Base-by-base conservation (phyloP, 2,888 invertebrate species). In the Saturnia pavonia region DNA sequence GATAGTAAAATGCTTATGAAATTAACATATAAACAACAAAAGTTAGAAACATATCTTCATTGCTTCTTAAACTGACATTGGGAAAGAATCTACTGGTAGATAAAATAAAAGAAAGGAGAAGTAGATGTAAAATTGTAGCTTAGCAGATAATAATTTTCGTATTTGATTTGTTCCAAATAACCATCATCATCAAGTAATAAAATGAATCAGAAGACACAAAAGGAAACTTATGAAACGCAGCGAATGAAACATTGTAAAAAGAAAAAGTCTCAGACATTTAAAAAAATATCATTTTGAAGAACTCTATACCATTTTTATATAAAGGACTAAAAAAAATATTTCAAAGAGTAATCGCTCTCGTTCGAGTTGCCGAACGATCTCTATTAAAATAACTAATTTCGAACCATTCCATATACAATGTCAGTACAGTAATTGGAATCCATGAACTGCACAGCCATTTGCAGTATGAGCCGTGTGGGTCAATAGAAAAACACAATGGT, bases 401-500 rank as follows among this genome's bases (percentile, higher is more conserved):
- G 78, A 14, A 40, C 80, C 74, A 84, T 85, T 82, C 77, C 82
- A 85, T 84, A 86, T 84, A 87, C 88, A 85, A 83, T 83, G 84
- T 86, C 87, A 84, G 80, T 81, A 76, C 79, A 81, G 87, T 89
- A 91, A 91, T 91, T 90, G 90, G 82, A 91, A 88, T 85, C 88
- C 84, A 83, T 81, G 85, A 83, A 83, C 80, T 78, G 76, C 73
- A 78, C 80, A 75, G 80, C 83, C 81, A 81, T 84, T 84, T 75
- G 84, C 81, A 86, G 86, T 85, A 89, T 88, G 90, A 88, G 85
- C 85, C 84, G 82, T 78, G 79, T 79, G 80, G 88, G 86, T 86
- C 92, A 88, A 91, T 91, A 87, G 88, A 90, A 91, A 91, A 91
- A 91, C 85, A 92, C 92, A 92, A 92, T 92, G 79, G 89, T 45